These are phyloP conservation scores for Phoxinus phoxinus DNA, from an alignment of 2,113 vertebrate genomes.

Conservation along the genomic window DNA sequence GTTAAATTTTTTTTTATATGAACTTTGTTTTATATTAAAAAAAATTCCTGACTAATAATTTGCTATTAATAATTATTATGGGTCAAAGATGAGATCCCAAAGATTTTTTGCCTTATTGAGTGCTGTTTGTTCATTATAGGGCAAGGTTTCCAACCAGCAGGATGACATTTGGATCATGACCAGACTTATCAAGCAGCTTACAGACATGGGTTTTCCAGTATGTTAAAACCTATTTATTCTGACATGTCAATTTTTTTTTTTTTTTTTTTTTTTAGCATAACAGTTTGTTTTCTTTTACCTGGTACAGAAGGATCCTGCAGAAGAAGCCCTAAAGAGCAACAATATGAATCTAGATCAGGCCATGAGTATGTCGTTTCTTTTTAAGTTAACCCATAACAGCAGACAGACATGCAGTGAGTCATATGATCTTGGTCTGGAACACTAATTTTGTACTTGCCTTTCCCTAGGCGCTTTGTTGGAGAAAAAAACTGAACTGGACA, in stretches of 20 bases:
- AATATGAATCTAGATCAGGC: conserved; percentile 99
- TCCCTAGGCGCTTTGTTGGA: conserved; percentile 92
- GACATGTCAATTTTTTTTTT: too few species aligned
- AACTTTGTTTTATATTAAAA: too few species aligned
- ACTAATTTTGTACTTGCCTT: conserved; percentile 7
- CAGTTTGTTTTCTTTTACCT: conserved; percentile 8
- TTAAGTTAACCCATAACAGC: conserved; percentile 3
- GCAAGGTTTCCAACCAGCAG: conserved; percentile 89
- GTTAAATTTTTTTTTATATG: too few species aligned
- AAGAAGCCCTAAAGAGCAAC: conserved; percentile 98
- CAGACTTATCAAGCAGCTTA: conserved; percentile 96
- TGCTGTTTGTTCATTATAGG: conserved; percentile 67
- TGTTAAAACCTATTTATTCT: conserved; percentile 22
- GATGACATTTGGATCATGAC: conserved; percentile 96
- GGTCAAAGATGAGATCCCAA: too few species aligned
- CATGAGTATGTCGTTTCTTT: conserved; percentile 89
- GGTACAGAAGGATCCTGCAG: conserved; percentile 94
- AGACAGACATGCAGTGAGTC: background rate
- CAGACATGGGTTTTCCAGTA: conserved; percentile 99
- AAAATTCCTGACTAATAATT: too few species aligned
- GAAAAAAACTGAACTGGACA: conserved; percentile 99
- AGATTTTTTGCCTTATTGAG: conserved; percentile 34
- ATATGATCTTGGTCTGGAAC: background rate
- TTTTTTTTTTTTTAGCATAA: background rate
- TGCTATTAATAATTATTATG: background rate